Percentiles rank a stretch among this genome's conserved stretches.
Conservation (phyloP, 1,140 invertebrate species). For the Adoxophyes honmai region DNA sequence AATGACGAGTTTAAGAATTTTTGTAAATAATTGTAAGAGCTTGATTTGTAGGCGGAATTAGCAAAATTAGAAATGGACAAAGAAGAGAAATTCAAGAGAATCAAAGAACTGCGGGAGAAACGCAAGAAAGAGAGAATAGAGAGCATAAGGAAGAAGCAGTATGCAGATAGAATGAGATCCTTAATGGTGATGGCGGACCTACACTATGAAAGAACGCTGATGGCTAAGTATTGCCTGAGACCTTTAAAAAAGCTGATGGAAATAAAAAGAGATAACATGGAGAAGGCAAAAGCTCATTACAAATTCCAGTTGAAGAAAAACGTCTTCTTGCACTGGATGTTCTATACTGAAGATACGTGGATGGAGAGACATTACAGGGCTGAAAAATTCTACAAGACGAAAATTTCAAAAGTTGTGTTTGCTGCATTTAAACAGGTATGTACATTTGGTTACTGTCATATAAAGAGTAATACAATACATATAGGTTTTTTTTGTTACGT, state of each 20-base stretch:
- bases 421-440: slow-evolving; percentile 60
- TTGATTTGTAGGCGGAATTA: slow-evolving; percentile 55
- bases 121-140: slow-evolving; percentile 79
- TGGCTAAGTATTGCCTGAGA: slow-evolving; percentile 71
- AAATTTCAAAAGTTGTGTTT: slow-evolving; percentile 56
- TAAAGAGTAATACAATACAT: too few species aligned
- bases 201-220: slow-evolving; percentile 77
- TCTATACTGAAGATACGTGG: slow-evolving; percentile 68
- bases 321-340: slow-evolving; percentile 74
- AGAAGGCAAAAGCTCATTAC: slow-evolving; percentile 69
- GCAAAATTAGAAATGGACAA: slow-evolving; percentile 77
- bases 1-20: too few species aligned
- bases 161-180: slow-evolving; percentile 70
- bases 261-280: slow-evolving; percentile 72
- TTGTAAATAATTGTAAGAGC: slow-evolving; percentile 1
- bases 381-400: slow-evolving; percentile 68
- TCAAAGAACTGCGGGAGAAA: slow-evolving; percentile 79
- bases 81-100: slow-evolving; percentile 78
- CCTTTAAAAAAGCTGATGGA: slow-evolving; percentile 72
- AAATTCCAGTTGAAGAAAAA: slow-evolving; percentile 67
- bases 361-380: slow-evolving; percentile 69
- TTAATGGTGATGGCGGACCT: slow-evolving; percentile 77
- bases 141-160: slow-evolving; percentile 77
- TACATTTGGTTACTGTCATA: slow-evolving; percentile 12
- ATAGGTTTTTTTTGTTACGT: too few species aligned